Base-by-base conservation (phyloP, 2,797 vertebrate genomes). In the Microctenopoma stevenorrisi region DNA sequence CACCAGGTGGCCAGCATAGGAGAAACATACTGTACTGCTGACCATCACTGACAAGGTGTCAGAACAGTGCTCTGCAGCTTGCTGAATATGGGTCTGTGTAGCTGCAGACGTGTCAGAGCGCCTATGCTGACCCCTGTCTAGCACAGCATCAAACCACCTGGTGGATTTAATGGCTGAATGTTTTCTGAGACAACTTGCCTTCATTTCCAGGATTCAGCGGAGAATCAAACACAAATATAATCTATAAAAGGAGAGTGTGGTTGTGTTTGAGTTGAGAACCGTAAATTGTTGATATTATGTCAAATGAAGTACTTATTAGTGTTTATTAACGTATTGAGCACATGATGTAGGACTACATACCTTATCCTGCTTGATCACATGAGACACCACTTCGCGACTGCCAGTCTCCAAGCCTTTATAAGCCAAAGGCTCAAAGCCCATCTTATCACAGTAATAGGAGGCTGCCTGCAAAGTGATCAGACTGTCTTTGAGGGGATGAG, bases 371-470 rank as follows among this genome's bases (percentile, higher is more conserved):
- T 73, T 94, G 83, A 95, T 75, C 75, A 74, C 94, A 28, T 95
- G 95, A 46, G 92, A 93, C 67, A 92, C 95, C 60, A 92, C 51
- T n/a, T 94, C 93, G 43, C 95, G 78, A 74, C 90, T 94, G 55
- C 93, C 94, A 0, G 95, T 95, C 89, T 95, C 95, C 78, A 95
- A 68, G 46, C 95, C 94, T 76, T 94, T 95, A 77, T 95, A 95
- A 59, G 94, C 95, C 30, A 90, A 33, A 51, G 86, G 65, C 74
- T 96, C 91, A 16, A 95, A 96, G 73, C 94, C 95, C 88, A 96
- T 91, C 68, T 95, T 95, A 64, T 94, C 87, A 57, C 94, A 95
- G 86, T 95, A 96, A 87, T 85, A 96, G 1, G 63, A 69, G 2
- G 94, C 92, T 6, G 94, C 94, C 95, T 96, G 81, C n/a, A 63